Conservation (phyloP, 2,113 vertebrate genomes). For the Ploceus nigricollis region DNA sequence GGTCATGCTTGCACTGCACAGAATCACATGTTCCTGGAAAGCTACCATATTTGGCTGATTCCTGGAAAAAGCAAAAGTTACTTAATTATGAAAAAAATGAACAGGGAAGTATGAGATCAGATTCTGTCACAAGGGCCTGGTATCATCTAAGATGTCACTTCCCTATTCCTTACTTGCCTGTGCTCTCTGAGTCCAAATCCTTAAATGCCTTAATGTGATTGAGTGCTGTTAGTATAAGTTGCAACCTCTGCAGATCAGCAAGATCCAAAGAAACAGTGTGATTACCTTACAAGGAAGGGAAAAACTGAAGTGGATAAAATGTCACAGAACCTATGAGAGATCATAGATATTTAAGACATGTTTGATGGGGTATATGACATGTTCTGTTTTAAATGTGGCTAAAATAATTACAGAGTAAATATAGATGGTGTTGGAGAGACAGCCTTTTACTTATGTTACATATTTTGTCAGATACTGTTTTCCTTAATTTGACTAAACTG, state of each 20-base stretch:
- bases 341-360: not conserved
- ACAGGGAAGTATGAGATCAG: not conserved
- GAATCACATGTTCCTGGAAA: not conserved
- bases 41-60: not conserved
- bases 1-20: not conserved
- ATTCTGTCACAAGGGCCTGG: not conserved
- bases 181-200: not conserved
- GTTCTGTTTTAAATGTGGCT: not conserved
- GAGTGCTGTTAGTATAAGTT: not conserved
- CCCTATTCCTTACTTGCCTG: not conserved
- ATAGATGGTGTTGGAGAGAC: not conserved
- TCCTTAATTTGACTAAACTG: not conserved
- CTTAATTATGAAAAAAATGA: not conserved
- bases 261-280: not conserved
- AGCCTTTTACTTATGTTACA: not conserved
- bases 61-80: not conserved
- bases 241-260: not conserved
- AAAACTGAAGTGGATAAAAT: not conserved
- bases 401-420: not conserved
- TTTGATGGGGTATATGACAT: not conserved
- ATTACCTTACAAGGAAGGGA: not conserved
- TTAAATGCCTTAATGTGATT: not conserved
- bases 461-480: not conserved
- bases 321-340: not conserved
- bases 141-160: not conserved